Conservation (phyloP, 2,797 vertebrate genomes). For the Threskiornis aethiopicus region DNA sequence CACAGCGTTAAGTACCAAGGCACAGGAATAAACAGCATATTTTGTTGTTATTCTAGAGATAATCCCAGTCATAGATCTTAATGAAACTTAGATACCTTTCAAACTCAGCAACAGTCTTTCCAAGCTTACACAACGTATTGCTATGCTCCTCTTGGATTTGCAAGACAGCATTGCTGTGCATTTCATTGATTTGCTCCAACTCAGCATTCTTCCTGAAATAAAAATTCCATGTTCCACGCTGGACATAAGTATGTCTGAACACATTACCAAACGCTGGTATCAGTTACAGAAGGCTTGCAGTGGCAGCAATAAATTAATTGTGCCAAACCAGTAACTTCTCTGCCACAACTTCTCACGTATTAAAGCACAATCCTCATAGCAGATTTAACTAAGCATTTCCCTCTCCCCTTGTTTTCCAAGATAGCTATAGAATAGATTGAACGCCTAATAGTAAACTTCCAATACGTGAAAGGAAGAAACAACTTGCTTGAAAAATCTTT, state of each 20-base stretch:
- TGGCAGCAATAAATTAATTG: not conserved
- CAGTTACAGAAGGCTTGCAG: not conserved
- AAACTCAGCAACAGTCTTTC: conserved; percentile 74
- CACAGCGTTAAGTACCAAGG: not conserved
- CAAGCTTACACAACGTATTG: conserved; percentile 71
- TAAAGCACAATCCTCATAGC: not conserved
- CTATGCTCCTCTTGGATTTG: conserved; percentile 77
- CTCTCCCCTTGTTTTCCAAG: not conserved
- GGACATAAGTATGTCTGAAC: not conserved
- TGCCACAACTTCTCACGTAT: not conserved
- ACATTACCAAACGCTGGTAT: not conserved
- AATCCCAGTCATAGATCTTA: not conserved
- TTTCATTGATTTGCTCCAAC: conserved; percentile 63
- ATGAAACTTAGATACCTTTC: conserved; percentile 77
- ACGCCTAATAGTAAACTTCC: not conserved
- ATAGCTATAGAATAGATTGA: not conserved
- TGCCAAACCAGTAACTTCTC: not conserved
- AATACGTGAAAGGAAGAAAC: not conserved
- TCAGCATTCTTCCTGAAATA: conserved; percentile 77
- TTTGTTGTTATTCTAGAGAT: not conserved
- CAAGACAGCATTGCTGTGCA: conserved; percentile 60
- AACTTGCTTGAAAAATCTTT: not conserved
- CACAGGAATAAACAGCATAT: not conserved
- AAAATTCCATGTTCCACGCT: not conserved
- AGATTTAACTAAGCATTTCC: not conserved